Percentiles rank a stretch among this genome's conserved stretches.
Evolutionary conservation across 1,140 invertebrate species (phyloP).

Genomic region (Heliconius congener): DNA sequence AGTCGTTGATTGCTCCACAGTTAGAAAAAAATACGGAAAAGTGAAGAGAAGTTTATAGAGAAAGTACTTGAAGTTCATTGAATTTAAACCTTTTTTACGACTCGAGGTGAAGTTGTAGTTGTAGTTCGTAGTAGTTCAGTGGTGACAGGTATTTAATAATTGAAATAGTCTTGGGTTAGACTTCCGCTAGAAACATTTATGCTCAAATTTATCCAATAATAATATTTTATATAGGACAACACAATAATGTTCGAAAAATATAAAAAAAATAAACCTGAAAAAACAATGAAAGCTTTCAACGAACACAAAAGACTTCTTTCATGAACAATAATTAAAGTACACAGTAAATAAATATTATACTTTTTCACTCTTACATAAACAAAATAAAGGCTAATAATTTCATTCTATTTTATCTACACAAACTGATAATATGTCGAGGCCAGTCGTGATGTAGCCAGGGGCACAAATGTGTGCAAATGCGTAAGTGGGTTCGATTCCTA

Average conservation of each 20-base stretch:
- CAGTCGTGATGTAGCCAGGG: too few relatives aligned
- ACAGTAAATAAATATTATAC: not conserved
- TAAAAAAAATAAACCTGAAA: too few relatives aligned
- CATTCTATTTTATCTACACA: not conserved
- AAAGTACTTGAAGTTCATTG: not conserved
- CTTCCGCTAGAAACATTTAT: not conserved
- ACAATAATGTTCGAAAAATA: not conserved
- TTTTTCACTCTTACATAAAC: not conserved
- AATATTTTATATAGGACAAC: not conserved
- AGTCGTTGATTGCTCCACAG: conserved; percentile 5
- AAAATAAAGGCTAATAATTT: not conserved
- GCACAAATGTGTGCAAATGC: too few relatives aligned
- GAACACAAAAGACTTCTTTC: not conserved
- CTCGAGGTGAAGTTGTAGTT: not conserved
- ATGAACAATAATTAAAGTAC: not conserved
- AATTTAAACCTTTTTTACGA: not conserved
- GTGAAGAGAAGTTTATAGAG: not conserved
- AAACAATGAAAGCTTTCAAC: conserved; percentile 3
- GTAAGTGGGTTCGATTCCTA: too few relatives aligned
- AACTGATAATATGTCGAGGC: too few relatives aligned
- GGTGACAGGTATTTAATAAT: too few relatives aligned
- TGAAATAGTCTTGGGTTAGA: too few relatives aligned
- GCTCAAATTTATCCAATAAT: not conserved
- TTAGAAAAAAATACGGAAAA: not conserved
- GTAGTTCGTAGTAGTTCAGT: not conserved